Percentiles rank a stretch among this genome's conserved stretches.
Evolutionary conservation across 2,113 vertebrate genomes (phyloP).

Genomic region (Sigmodon hispidus): DNA sequence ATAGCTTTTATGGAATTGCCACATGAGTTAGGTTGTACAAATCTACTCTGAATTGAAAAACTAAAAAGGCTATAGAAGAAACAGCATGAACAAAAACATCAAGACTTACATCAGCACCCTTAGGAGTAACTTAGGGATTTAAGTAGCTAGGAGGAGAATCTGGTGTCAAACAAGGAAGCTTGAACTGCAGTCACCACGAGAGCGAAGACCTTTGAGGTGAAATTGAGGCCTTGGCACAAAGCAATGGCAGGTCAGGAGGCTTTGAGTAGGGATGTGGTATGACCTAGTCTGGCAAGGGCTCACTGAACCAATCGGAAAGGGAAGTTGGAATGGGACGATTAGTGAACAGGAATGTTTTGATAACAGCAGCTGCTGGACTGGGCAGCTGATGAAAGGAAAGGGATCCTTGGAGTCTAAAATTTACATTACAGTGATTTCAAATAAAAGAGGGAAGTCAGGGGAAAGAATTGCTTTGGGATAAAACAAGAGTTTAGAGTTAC

Average conservation of each 20-base stretch:
- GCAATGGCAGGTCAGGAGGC: not conserved
- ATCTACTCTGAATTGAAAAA: not conserved
- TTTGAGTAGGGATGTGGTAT: not conserved
- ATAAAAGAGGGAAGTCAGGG: not conserved
- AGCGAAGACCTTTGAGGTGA: not conserved
- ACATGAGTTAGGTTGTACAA: slow-evolving; percentile 10
- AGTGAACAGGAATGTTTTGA: not conserved
- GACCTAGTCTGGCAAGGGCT: not conserved
- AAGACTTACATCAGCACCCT: not conserved
- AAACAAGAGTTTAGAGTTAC: not conserved
- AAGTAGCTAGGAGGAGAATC: not conserved
- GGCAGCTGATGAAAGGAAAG: not conserved
- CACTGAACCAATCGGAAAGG: not conserved
- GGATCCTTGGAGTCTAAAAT: not conserved
- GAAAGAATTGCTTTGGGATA: not conserved
- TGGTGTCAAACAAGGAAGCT: not conserved
- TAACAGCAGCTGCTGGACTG: not conserved
- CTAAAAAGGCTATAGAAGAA: slow-evolving; percentile 17
- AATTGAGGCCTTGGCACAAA: not conserved
- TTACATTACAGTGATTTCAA: slow-evolving; percentile 2
- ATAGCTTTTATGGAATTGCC: not conserved
- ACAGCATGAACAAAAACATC: not conserved
- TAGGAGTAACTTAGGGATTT: not conserved
- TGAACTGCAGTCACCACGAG: not conserved
- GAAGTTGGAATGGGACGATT: not conserved